Evolutionary conservation across 1,140 invertebrate species (phyloP).

Genomic region (Sarcophaga peregrina): DNA sequence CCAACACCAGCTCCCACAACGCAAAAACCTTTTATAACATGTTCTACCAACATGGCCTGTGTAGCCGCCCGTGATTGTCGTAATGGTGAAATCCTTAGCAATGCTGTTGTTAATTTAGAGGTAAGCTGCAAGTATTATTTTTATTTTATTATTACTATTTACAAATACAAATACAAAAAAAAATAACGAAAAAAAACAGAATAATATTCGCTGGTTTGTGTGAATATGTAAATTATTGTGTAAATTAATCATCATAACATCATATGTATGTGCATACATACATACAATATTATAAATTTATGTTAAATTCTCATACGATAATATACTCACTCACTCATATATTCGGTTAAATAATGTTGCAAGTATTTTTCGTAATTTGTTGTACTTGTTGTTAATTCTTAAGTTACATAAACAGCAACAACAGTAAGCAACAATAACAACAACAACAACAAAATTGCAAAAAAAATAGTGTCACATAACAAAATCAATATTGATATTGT

Average conservation of each 20-base stretch:
- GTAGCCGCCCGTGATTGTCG: conserved; percentile 58
- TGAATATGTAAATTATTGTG: not conserved
- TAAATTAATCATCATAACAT: conserved; percentile 23
- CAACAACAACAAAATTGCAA: not conserved
- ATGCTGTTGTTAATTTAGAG: conserved; percentile 31
- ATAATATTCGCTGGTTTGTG: not conserved
- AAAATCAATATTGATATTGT: conserved; percentile 4
- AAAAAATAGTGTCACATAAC: conserved; percentile 25
- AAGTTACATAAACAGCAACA: conserved; percentile 12
- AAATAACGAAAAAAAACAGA: not conserved
- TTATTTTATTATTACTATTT: conserved; percentile 14
- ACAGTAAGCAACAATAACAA: not conserved
- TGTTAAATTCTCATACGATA: conserved; percentile 11
- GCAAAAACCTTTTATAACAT: conserved; percentile 51
- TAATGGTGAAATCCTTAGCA: conserved; percentile 60
- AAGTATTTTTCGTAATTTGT: not conserved
- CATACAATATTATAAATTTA: not conserved
- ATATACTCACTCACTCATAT: too few relatives aligned
- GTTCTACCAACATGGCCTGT: conserved; percentile 57
- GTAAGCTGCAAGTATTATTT: conserved; percentile 18
- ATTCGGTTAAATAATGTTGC: not conserved
- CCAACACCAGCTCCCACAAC: conserved; percentile 53
- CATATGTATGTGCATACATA: not conserved
- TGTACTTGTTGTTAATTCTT: conserved; percentile 25
- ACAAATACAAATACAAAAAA: not conserved